phyloP scores from a whole-genome alignment of 2,797 vertebrate genomes.

The Eulemur coronatus region DNA sequence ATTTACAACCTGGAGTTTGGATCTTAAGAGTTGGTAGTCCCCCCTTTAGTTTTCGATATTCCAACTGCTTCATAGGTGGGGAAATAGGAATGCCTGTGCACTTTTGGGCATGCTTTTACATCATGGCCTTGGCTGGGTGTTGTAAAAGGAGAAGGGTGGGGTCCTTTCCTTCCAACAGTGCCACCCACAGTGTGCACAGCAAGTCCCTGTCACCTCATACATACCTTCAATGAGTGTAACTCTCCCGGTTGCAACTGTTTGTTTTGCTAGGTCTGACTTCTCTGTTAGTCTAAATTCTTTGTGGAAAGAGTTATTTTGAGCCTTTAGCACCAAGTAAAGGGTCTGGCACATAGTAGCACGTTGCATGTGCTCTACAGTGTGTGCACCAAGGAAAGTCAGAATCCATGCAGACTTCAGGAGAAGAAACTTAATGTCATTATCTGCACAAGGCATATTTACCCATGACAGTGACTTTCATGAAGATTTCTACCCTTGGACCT shows the following conservation, averaged over 20 bases:
- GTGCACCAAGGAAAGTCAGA: neutral
- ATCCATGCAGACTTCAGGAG: neutral
- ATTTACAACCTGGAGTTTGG: neutral
- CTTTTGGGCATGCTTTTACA: neutral
- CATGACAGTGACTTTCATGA: neutral
- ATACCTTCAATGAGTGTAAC: neutral
- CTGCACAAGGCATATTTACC: neutral
- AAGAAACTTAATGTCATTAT: neutral
- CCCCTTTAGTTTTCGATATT: neutral
- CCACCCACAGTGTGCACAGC: no score
- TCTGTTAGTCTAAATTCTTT: neutral
- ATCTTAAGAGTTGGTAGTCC: neutral
- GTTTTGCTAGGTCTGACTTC: neutral
- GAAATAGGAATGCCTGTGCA: neutral
- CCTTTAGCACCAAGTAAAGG: neutral
- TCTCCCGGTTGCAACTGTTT: neutral
- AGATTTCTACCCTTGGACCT: neutral
- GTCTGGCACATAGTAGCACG: neutral
- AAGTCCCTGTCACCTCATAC: neutral
- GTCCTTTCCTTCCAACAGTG: neutral
- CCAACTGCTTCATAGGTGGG: accelerated
- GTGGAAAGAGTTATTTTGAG: neutral
- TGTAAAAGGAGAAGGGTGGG: neutral
- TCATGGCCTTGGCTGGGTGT: neutral
- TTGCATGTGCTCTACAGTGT: neutral